These are phyloP conservation scores for Coptotermes formosanus DNA, from an alignment of 1,140 invertebrate species.

Conservation along the genomic window DNA sequence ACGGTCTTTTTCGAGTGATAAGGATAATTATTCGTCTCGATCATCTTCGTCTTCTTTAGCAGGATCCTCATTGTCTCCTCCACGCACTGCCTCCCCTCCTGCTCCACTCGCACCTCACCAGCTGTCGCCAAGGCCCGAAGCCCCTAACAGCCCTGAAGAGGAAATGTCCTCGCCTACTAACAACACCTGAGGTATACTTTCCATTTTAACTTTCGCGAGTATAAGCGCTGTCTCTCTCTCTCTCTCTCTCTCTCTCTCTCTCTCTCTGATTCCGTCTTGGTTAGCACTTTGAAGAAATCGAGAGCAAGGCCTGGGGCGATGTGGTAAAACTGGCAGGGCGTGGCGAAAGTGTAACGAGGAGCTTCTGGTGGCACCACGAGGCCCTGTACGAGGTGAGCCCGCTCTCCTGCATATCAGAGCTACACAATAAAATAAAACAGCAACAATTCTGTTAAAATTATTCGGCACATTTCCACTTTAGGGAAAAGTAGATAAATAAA, in stretches of 20 bases:
- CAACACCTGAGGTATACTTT: conserved; percentile 25
- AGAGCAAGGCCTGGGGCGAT: conserved; percentile 24
- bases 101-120: neutral
- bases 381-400: too few relatives aligned
- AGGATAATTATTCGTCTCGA: conserved; percentile 39
- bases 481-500: too few relatives aligned
- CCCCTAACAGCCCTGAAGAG: neutral
- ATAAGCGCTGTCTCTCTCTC: neutral
- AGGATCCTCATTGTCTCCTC: conserved; percentile 28
- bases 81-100: conserved; percentile 10
- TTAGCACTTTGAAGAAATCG: conserved; percentile 28
- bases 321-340: conserved; percentile 12
- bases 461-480: too few relatives aligned
- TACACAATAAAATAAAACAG: too few relatives aligned
- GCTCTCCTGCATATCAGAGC: too few relatives aligned
- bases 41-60: conserved; percentile 37
- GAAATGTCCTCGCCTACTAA: neutral
- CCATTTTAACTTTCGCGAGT: conserved; percentile 25
- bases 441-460: too few relatives aligned
- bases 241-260: too few relatives aligned
- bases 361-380: conserved; percentile 29
- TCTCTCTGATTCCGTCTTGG: neutral
- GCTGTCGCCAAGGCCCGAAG: conserved; percentile 3
- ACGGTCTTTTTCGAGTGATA: conserved; percentile 36
- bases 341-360: conserved; percentile 29